These are phyloP conservation scores for Drosophila bocqueti DNA, from an alignment of 1,140 invertebrate species.

Conservation along the genomic window DNA sequence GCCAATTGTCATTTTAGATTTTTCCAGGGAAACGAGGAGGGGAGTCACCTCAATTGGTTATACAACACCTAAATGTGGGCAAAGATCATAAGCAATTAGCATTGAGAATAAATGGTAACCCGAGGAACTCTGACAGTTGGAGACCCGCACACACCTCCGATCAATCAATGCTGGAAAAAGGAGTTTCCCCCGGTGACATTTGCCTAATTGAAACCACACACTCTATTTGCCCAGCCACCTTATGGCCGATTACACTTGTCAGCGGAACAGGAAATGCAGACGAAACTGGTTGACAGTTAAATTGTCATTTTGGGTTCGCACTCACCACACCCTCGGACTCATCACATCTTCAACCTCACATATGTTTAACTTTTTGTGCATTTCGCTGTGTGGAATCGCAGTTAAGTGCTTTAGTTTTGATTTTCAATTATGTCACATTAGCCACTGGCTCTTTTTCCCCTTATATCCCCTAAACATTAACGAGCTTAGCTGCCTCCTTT, in stretches of 20 bases:
- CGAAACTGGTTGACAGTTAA: slow-evolving; percentile 77
- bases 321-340: slow-evolving; percentile 28
- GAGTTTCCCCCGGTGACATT: slow-evolving; percentile 35
- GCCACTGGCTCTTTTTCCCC: slow-evolving; percentile 25
- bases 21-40: slow-evolving; percentile 12
- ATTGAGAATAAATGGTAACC: slow-evolving; percentile 57
- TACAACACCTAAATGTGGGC: slow-evolving; percentile 75
- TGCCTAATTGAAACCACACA: slow-evolving; percentile 70
- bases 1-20: slow-evolving; percentile 59
- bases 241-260: slow-evolving; percentile 78
- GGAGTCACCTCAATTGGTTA: slow-evolving; percentile 51
- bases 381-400: slow-evolving; percentile 60
- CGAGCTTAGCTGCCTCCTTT: slow-evolving; percentile 56
- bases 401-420: slow-evolving; percentile 84
- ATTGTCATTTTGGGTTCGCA: slow-evolving; percentile 69
- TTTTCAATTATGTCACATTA: slow-evolving; percentile 85
- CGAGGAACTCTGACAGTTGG: slow-evolving; percentile 71
- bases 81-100: slow-evolving; percentile 80
- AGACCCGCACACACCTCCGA: slow-evolving; percentile 47
- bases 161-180: slow-evolving; percentile 41
- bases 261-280: slow-evolving; percentile 43
- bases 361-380: slow-evolving; percentile 80
- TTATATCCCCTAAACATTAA: slow-evolving; percentile 31
- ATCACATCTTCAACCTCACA: slow-evolving; percentile 37
- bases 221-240: slow-evolving; percentile 48